Evolutionary conservation across 2,888 invertebrate species (phyloP).

Genomic region (Eupithecia exiguata): DNA sequence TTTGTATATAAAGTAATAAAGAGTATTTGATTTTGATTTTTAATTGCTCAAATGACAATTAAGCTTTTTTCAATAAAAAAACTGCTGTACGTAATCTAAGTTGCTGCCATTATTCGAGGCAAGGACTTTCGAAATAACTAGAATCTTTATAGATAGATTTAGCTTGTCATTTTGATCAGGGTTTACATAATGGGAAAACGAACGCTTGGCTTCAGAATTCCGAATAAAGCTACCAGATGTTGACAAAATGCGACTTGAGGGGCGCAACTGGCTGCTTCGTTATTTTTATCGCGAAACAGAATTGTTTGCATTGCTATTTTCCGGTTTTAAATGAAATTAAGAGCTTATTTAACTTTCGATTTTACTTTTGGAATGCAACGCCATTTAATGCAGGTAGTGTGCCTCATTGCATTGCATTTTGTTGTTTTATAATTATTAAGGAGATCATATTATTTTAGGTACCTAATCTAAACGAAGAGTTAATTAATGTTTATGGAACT

Average conservation of each 20-base stretch:
- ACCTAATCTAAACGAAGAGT: no score
- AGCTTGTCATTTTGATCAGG: slow-evolving; percentile 4
- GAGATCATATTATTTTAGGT: background rate
- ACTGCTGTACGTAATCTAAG: background rate
- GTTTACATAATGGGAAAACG: background rate
- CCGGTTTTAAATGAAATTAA: slow-evolving; percentile 33
- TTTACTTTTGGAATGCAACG: slow-evolving; percentile 30
- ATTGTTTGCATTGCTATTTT: slow-evolving; percentile 36
- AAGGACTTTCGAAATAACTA: no score
- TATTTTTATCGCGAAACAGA: slow-evolving; percentile 33
- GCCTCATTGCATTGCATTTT: background rate
- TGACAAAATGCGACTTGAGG: slow-evolving; percentile 28
- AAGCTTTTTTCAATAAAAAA: background rate
- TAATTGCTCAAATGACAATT: background rate
- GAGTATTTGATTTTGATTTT: no score
- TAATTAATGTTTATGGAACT: background rate
- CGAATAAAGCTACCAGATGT: slow-evolving; percentile 29
- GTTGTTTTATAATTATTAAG: slow-evolving; percentile 20
- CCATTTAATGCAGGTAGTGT: slow-evolving; percentile 20
- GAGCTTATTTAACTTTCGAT: slow-evolving; percentile 33
- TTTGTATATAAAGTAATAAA: no score
- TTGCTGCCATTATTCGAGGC: background rate
- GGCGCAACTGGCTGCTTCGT: slow-evolving; percentile 26
- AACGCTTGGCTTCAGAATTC: background rate
- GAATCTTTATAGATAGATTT: background rate